These are phyloP conservation scores for Ramphastos sulfuratus DNA, from an alignment of 2,113 vertebrate species.

Conservation along the genomic window DNA sequence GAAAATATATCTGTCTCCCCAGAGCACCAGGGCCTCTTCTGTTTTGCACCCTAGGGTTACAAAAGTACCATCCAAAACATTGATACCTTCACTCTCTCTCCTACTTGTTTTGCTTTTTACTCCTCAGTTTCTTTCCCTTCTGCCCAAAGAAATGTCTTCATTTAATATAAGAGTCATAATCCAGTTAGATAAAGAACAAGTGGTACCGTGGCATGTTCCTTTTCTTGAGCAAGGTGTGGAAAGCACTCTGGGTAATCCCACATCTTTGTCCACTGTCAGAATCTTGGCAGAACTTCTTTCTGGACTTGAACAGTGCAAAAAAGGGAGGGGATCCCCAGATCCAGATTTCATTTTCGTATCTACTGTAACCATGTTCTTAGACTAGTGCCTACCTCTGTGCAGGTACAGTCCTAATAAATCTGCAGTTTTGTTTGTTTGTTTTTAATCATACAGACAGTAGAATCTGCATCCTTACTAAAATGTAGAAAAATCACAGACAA, in stretches of 20 bases:
- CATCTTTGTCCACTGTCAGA: not conserved
- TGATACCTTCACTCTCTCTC: not conserved
- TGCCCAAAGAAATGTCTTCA: not conserved
- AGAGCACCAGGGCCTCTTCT: not conserved
- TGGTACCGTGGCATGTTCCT: not conserved
- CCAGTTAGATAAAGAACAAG: not conserved
- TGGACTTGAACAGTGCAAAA: not conserved
- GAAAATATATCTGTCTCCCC: not conserved
- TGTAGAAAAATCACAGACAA: conserved; percentile 57
- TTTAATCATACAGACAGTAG: conserved; percentile 63
- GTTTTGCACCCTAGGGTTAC: not conserved
- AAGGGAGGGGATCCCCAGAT: not conserved
- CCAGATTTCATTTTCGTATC: conserved; percentile 27
- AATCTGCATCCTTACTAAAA: conserved; percentile 59
- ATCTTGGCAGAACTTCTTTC: not conserved
- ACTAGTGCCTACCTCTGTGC: not conserved
- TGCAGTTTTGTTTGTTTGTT: conserved; percentile 57
- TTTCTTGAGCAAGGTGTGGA: not conserved
- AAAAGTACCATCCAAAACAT: not conserved
- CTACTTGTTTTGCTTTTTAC: not conserved
- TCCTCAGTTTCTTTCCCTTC: not conserved
- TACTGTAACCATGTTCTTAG: not conserved
- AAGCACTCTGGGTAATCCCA: not conserved
- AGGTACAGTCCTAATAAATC: conserved; percentile 38
- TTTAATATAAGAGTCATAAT: not conserved